These are phyloP conservation scores for Omphaloscelis lunosa DNA, from an alignment of 2,888 invertebrate genomes.

Conservation along the genomic window DNA sequence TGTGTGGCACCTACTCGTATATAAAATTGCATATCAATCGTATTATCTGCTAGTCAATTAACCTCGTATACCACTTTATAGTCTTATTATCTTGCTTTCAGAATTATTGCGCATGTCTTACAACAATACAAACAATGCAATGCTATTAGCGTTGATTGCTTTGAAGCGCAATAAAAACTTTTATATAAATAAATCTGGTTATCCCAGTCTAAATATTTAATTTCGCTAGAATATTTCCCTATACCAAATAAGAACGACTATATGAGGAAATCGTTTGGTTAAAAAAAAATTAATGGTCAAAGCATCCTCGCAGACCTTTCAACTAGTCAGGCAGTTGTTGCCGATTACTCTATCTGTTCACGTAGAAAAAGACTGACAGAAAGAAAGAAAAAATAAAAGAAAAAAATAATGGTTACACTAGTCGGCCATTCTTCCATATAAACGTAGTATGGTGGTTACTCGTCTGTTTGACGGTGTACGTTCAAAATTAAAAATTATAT, in stretches of 20 bases:
- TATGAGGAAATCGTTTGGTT: neutral
- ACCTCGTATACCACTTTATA: neutral
- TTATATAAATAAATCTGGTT: neutral
- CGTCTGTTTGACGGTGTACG: no score
- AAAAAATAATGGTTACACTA: no score
- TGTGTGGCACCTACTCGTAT: neutral
- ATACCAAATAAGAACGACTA: neutral
- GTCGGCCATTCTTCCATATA: no score
- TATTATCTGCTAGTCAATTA: slow-evolving; percentile 9
- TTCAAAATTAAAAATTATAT: no score
- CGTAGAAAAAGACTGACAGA: neutral
- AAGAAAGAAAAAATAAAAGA: neutral
- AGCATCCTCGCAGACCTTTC: neutral
- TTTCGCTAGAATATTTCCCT: neutral
- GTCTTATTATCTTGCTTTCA: neutral
- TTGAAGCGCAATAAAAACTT: neutral
- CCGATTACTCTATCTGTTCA: neutral
- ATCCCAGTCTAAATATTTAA: no score
- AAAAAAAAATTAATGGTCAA: neutral
- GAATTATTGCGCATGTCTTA: neutral
- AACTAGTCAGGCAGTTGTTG: neutral
- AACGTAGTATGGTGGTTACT: no score
- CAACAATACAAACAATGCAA: neutral
- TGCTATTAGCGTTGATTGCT: neutral
- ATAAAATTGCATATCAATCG: neutral